Evolutionary conservation across 2,888 invertebrate genomes (phyloP).

Genomic region (Ectropis crepuscularia): DNA sequence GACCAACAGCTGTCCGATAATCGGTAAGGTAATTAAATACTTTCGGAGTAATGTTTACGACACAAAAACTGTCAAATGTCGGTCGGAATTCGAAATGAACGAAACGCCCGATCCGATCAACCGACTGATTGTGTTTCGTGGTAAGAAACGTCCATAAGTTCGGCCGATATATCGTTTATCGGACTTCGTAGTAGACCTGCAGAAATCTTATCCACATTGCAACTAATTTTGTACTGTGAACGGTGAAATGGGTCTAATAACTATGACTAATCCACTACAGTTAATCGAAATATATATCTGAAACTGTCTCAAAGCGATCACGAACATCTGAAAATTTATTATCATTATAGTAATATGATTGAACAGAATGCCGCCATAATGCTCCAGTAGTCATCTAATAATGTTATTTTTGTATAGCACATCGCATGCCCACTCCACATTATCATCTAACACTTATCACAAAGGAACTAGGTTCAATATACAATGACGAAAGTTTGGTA

Average conservation of each 20-base stretch:
- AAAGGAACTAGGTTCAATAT: slow-evolving; percentile 42
- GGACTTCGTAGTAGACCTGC: too few relatives aligned
- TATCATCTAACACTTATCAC: slow-evolving; percentile 43
- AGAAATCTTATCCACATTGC: too few relatives aligned
- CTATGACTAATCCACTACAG: slow-evolving; percentile 20
- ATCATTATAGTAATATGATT: slow-evolving; percentile 62
- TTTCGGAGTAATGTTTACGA: too few relatives aligned
- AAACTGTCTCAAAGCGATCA: slow-evolving; percentile 48
- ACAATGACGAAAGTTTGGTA: slow-evolving; percentile 45
- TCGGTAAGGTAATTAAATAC: too few relatives aligned
- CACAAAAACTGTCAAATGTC: too few relatives aligned
- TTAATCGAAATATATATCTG: slow-evolving; percentile 25
- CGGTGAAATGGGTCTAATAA: slow-evolving; percentile 6
- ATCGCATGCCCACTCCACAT: slow-evolving; percentile 59
- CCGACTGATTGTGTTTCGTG: too few relatives aligned
- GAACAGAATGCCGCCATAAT: slow-evolving; percentile 62
- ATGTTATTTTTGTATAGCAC: slow-evolving; percentile 67
- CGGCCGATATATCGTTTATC: too few relatives aligned
- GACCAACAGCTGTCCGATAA: too few relatives aligned
- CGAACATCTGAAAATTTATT: slow-evolving; percentile 58
- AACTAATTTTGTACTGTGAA: not conserved
- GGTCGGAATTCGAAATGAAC: too few relatives aligned
- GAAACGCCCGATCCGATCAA: too few relatives aligned
- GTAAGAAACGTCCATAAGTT: too few relatives aligned
- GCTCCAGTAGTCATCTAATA: slow-evolving; percentile 64